phyloP scores from a whole-genome alignment of 2,888 invertebrate species.

The Phragmatobia fuliginosa region DNA sequence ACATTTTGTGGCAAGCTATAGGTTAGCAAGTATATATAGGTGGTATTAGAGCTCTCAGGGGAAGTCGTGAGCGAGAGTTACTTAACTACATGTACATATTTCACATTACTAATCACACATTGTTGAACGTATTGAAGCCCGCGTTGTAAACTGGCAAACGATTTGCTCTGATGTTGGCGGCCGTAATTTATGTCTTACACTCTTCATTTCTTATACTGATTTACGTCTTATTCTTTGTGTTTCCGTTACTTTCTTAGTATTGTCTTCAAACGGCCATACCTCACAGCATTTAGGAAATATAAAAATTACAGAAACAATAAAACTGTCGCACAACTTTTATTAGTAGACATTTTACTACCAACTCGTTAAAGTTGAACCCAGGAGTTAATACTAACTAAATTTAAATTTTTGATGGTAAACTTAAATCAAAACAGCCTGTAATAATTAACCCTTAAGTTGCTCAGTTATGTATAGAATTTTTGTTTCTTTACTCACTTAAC shows the following conservation, averaged over 20 bases:
- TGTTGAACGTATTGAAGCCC: not conserved
- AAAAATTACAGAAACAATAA: not conserved
- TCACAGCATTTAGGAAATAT: no score
- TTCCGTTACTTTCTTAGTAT: not conserved
- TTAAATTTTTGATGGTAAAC: constrained; percentile 21
- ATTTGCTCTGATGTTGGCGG: not conserved
- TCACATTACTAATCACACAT: constrained; percentile 6
- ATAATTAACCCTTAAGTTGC: constrained; percentile 43
- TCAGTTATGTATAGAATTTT: constrained; percentile 50
- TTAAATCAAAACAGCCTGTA: constrained; percentile 31
- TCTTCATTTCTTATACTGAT: not conserved
- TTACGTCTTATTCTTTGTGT: not conserved
- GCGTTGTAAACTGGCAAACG: not conserved
- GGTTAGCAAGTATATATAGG: not conserved
- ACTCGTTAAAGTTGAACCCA: constrained; percentile 4
- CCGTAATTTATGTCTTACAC: not conserved
- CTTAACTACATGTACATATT: not conserved
- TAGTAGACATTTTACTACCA: not conserved
- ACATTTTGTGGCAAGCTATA: not conserved
- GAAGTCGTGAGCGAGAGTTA: not conserved
- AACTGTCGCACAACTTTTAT: not conserved
- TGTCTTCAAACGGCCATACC: not conserved
- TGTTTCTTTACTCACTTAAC: constrained; percentile 61
- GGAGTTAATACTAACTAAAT: constrained; percentile 11
- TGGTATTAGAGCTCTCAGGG: not conserved